Percentiles rank a stretch among this genome's conserved stretches.
Conservation (phyloP, 53 echinoderm and acorn worm species). For the Temnopleurus reevesii region DNA sequence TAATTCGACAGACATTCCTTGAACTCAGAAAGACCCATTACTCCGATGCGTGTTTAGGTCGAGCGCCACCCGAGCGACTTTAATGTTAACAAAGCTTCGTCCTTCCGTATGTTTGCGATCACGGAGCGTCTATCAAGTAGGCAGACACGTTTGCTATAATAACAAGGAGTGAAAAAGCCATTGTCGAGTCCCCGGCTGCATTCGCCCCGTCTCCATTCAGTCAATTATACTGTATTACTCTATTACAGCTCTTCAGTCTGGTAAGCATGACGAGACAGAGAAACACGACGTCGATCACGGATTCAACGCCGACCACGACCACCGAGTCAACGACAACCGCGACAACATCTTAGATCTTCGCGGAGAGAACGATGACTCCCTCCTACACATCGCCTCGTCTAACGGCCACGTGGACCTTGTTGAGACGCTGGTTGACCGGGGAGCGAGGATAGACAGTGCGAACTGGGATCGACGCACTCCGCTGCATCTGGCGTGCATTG, state of each 20-base stretch:
- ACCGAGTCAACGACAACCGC: background rate
- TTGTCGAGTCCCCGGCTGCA: too few species aligned
- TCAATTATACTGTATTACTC: background rate
- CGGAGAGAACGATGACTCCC: conserved; percentile 84
- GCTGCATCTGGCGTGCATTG: conserved; percentile 75
- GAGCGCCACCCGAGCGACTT: too few species aligned
- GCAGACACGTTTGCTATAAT: too few species aligned
- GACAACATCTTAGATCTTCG: conserved; percentile 30
- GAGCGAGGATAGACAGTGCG: conserved; percentile 71
- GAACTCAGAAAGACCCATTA: too few species aligned
- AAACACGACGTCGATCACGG: background rate
- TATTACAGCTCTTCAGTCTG: background rate
- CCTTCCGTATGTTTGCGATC: too few species aligned
- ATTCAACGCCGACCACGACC: background rate
- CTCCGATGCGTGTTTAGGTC: too few species aligned
- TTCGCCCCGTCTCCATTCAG: too few species aligned
- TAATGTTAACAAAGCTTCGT: too few species aligned
- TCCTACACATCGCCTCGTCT: conserved; percentile 80
- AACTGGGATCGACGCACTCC: conserved; percentile 76
- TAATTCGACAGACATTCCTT: too few species aligned
- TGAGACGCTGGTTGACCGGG: conserved; percentile 68
- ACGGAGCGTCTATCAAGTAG: too few species aligned
- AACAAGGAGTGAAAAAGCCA: too few species aligned
- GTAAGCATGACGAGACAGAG: background rate
- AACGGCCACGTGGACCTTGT: conserved; percentile 86